Base-by-base conservation (phyloP, 30 jellyfish, hydroid and myxozoan species). In the Hydractinia echinata region DNA sequence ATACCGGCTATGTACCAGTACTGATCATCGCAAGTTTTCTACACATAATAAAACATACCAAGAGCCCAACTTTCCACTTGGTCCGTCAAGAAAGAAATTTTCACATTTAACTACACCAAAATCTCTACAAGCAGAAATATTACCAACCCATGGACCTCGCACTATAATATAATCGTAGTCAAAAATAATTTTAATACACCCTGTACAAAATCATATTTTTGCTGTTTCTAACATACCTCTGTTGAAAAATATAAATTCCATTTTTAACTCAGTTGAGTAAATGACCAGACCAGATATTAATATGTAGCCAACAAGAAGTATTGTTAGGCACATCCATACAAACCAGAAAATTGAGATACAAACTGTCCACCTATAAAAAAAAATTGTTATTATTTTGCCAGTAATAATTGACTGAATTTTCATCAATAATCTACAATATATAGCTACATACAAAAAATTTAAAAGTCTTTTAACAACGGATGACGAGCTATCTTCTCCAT, bases 1-100 rank as follows among this genome's bases (percentile, higher is more conserved):
- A 30, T 30, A 30, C 44, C 2, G 44, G 44, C 44, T 1, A 30
- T 30, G 44, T 30, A 30, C 2, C 2, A 30, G 44, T 30, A 30
- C 44, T 30, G 2, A 30, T 30, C 44, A 30, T 30, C 1, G 2
- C 1, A 30, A 1, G 44, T 30, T 30, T 30, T 30, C 44, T 30
- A 30, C 44, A 30, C 44, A 30, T 30, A 30, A 30, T 30, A 30
- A 30, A 30, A 73, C 95, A 61, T 56, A 84, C 96, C 96, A 89
- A 21, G 96, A 90, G 18, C 96, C 96, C 13, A 89, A 79, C 64
- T 81, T 89, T 7, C 96, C 96, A 68, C 77, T 85, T 20, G 64
- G 79, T 39, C 96, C 96, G 21, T 84, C 82, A 30, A 89, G 60
- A 67, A 71, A 80, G 21, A 89, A 51, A 55, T 79, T 84, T 30